Base-by-base conservation (phyloP, 2,113 vertebrate genomes). In the Myodes glareolus region DNA sequence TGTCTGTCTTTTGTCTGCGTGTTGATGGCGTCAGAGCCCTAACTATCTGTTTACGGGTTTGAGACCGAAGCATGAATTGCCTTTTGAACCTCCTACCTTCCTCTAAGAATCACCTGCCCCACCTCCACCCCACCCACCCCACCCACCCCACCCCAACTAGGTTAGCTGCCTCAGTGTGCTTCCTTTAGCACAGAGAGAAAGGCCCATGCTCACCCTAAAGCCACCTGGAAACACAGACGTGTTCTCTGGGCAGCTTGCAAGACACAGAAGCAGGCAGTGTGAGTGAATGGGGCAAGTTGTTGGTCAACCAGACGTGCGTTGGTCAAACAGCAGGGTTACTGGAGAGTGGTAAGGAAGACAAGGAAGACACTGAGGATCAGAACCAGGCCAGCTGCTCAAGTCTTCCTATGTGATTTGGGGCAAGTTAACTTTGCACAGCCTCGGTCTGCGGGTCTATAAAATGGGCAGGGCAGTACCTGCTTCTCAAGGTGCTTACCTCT, bases 21-120 rank as follows among this genome's bases (percentile, higher is more conserved):
- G 58, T 91, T 63, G 95, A 11, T 85, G 84, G 47, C 96, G 97
- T 91, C 94, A 89, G 96, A 89, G 95, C 85, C 11, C 0, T 96
- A 97, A 95, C 96, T 96, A 90, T 96, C 95, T 97, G 97, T 97
- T 96, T 97, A 97, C 92, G 81, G 94, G 82, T 95, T 95, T 85
- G 95, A 96, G 94, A 86, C 90, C 91, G 90, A 95, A 92, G 88
- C 96, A 95, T 81, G 95, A 90, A 94, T 97, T 95, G 94, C 95
- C 94, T 94, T 96, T 86, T 39, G 95, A 95, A 96, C 89, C 95
- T 97, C 91, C 92, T 61, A 78, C 94, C 94, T 94, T 93, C 77
- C 82, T 90, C 94, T 68, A 47, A 88, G 94, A 92, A 42, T n/a
- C 52, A 72, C 9, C 68, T 6, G 5, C 14, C 33, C 68, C 14